Percentiles rank a stretch among this genome's conserved stretches.
Evolutionary conservation across 2,888 invertebrate genomes (phyloP).

Genomic region (Phania funesta): DNA sequence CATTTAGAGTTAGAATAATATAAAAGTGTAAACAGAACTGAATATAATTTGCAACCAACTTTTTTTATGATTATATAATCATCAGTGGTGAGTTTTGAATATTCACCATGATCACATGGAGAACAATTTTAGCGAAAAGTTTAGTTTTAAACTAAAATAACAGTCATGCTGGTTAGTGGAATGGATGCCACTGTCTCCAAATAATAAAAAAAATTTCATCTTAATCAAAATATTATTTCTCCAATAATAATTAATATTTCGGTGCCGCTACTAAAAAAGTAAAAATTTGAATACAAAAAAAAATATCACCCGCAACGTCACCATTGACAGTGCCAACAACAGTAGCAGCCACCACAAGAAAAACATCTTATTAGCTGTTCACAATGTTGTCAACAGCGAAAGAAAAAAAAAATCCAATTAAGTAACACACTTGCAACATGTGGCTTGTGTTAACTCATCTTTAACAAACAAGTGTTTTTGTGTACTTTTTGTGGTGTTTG

Average conservation of each 20-base stretch:
- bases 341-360: background rate
- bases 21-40: too few species aligned
- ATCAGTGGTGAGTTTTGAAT: too few species aligned
- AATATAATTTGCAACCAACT: too few species aligned
- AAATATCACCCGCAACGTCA: constrained; percentile 3
- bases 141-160: too few species aligned
- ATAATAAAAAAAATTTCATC: too few species aligned
- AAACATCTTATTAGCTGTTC: background rate
- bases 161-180: too few species aligned
- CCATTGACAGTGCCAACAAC: background rate
- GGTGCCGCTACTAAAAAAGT: background rate
- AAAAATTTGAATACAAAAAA: background rate
- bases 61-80: too few species aligned
- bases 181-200: too few species aligned
- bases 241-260: too few species aligned
- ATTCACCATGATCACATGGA: too few species aligned
- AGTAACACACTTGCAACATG: constrained; percentile 39
- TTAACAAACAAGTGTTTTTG: constrained; percentile 40
- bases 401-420: background rate
- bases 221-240: too few species aligned
- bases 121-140: too few species aligned
- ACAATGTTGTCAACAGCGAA: background rate
- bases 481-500: background rate
- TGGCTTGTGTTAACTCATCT: constrained; percentile 37
- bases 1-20: background rate